Evolutionary conservation across 2,888 invertebrate genomes (phyloP).

Genomic region (Ganaspis brasiliensis): DNA sequence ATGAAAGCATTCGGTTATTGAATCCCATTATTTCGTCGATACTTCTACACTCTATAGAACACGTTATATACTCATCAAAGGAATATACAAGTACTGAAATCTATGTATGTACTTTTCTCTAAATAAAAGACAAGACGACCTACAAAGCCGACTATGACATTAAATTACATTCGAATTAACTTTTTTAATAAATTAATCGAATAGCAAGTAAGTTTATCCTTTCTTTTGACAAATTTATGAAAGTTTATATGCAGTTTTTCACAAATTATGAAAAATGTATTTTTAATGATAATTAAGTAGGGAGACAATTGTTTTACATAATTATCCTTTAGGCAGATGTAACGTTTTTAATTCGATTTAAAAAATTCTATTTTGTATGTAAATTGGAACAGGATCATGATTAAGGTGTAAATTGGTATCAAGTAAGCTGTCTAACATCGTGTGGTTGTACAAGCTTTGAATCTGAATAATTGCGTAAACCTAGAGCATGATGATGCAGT

Average conservation of each 20-base stretch:
- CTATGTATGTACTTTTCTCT: neutral
- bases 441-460: neutral
- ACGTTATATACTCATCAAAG: neutral
- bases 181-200: too few species aligned
- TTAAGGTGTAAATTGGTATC: conserved; percentile 23
- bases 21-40: conserved; percentile 12
- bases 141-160: neutral
- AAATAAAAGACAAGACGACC: conserved; percentile 13
- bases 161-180: too few species aligned
- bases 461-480: conserved; percentile 25
- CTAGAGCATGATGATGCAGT: conserved; percentile 7
- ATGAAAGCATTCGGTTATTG: neutral
- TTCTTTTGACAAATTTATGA: too few species aligned
- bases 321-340: too few species aligned
- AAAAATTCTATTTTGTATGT: neutral
- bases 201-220: too few species aligned
- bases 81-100: neutral
- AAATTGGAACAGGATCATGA: neutral
- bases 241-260: too few species aligned
- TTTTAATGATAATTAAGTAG: neutral
- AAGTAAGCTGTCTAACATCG: conserved; percentile 25
- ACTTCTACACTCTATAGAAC: conserved; percentile 5
- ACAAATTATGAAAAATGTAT: neutral
- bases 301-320: too few species aligned
- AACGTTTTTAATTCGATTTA: too few species aligned